Percentiles rank a stretch among this genome's conserved stretches.
Evolutionary conservation across 1,140 invertebrate genomes (phyloP).

Genomic region (Bradynema listronoti): DNA sequence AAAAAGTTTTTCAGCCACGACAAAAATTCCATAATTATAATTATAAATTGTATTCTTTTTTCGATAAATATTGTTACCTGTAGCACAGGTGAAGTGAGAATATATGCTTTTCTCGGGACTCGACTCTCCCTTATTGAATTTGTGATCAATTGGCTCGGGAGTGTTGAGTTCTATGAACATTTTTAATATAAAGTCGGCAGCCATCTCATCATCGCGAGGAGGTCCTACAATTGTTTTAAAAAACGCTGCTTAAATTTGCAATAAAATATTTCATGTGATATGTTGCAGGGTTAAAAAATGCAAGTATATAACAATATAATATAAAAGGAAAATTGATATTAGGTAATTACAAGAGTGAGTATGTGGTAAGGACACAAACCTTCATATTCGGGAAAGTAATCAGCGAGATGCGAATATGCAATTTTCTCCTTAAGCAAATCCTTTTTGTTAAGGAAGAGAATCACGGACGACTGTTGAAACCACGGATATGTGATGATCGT

Average conservation of each 20-base stretch:
- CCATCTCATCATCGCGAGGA: background rate
- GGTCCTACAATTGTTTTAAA: background rate
- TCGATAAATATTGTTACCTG: background rate
- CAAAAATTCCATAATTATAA: background rate
- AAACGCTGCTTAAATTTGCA: too few species aligned
- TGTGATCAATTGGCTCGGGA: conserved; percentile 1
- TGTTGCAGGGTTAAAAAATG: background rate
- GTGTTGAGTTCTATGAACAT: conserved; percentile 61
- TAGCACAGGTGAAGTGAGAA: background rate
- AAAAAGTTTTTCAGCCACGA: too few species aligned
- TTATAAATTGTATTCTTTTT: background rate
- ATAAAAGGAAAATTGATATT: too few species aligned
- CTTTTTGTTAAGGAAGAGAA: conserved; percentile 98
- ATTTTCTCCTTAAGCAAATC: conserved; percentile 99
- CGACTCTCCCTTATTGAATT: too few species aligned
- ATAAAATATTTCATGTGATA: conserved; percentile 11
- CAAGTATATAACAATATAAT: conserved; percentile 7
- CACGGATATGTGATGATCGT: conserved; percentile 99
- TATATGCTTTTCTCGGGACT: conserved; percentile 55
- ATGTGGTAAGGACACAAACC: too few species aligned
- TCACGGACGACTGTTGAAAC: conserved; percentile 99
- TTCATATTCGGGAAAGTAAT: conserved; percentile 99
- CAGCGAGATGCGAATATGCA: conserved; percentile 90
- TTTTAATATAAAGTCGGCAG: background rate
- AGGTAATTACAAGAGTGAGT: too few species aligned